A percentile compares a stretch with the other conserved stretches of the same genome.
Conservation (phyloP, 2,888 invertebrate genomes). For the Orthonevra nobilis region DNA sequence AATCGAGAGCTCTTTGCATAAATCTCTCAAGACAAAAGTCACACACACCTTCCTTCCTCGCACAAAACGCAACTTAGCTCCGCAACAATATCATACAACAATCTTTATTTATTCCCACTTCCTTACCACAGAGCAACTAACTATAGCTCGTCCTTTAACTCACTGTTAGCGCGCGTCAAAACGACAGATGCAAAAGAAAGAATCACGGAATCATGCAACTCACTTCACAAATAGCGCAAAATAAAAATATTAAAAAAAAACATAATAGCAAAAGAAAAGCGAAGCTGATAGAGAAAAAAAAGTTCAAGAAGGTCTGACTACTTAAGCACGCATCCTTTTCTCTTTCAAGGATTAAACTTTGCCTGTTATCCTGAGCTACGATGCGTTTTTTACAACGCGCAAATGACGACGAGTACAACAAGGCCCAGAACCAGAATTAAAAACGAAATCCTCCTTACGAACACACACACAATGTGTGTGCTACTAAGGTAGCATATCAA, state of each 20-base stretch:
- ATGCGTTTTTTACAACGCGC: constrained; percentile 22
- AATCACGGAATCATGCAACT: constrained; percentile 53
- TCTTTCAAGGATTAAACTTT: constrained; percentile 63
- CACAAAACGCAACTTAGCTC: constrained; percentile 56
- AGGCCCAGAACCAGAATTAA: constrained; percentile 20
- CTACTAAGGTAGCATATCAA: not conserved
- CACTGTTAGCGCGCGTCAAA: constrained; percentile 52
- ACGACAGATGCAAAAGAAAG: constrained; percentile 17
- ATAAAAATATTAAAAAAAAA: no score
- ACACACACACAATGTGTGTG: not conserved
- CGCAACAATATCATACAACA: constrained; percentile 49
- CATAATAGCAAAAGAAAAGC: constrained; percentile 2
- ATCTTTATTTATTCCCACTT: constrained; percentile 54
- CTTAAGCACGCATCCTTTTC: constrained; percentile 78
- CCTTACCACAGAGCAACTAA: constrained; percentile 19
- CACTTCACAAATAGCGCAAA: constrained; percentile 53
- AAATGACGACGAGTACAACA: constrained; percentile 21
- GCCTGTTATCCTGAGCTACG: constrained; percentile 38
- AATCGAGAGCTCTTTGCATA: constrained; percentile 49
- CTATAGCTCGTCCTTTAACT: constrained; percentile 59
- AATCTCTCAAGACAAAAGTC: constrained; percentile 8
- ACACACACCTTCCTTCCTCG: constrained; percentile 10
- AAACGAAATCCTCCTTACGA: not conserved
- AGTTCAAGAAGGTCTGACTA: constrained; percentile 73
- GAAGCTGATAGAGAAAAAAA: constrained; percentile 7